Evolutionary conservation across 1,140 invertebrate species (phyloP).

Genomic region (Pogonomyrmex californicus): DNA sequence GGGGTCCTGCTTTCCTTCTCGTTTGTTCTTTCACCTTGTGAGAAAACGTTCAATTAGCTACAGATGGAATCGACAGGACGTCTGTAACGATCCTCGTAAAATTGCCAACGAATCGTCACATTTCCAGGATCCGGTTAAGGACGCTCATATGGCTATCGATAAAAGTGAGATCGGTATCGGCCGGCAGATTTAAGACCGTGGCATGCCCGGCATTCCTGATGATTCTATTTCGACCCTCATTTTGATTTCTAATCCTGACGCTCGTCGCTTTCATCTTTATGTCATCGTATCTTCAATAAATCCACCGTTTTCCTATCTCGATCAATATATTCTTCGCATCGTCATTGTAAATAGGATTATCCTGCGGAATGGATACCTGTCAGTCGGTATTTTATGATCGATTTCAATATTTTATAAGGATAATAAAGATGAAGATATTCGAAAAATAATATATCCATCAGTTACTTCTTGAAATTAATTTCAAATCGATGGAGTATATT

Average conservation of each 20-base stretch:
- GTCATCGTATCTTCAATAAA: constrained; percentile 59
- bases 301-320: constrained; percentile 19
- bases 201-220: constrained; percentile 69
- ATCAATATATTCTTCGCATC: constrained; percentile 45
- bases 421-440: not conserved
- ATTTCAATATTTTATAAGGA: constrained; percentile 9
- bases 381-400: not conserved
- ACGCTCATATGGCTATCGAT: constrained; percentile 67
- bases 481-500: not conserved
- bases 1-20: constrained; percentile 59
- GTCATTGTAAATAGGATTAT: constrained; percentile 6
- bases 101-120: constrained; percentile 75
- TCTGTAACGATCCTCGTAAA: constrained; percentile 81
- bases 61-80: constrained; percentile 82
- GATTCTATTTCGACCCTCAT: constrained; percentile 71
- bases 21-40: constrained; percentile 74
- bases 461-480: not conserved
- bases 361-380: not conserved
- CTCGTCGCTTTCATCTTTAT: constrained; percentile 62
- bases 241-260: constrained; percentile 45
- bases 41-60: constrained; percentile 84
- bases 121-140: constrained; percentile 81
- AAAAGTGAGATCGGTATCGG: constrained; percentile 71
- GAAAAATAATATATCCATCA: not conserved
- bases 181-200: constrained; percentile 70